Conservation (phyloP, 2,888 invertebrate genomes). For the Stenodema calcarata region DNA sequence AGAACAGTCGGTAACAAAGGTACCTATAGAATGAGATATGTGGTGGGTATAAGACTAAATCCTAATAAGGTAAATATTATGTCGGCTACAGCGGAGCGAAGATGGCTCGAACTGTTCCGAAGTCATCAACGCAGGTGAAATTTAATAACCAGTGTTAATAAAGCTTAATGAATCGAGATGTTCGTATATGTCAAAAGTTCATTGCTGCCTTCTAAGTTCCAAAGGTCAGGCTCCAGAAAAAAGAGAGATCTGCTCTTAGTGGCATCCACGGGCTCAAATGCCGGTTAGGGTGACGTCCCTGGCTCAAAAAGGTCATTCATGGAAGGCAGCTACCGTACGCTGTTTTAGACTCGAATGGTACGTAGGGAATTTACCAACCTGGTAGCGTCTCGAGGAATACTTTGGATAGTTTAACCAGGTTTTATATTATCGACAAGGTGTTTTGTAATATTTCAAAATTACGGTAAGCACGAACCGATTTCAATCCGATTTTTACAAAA, state of each 20-base stretch:
- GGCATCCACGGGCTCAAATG: background rate
- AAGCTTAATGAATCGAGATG: conserved; percentile 40
- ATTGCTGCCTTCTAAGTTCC: conserved; percentile 5
- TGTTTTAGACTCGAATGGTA: background rate
- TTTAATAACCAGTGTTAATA: conserved; percentile 26
- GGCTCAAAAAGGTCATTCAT: background rate
- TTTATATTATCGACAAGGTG: too few species aligned
- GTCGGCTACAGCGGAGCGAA: too few species aligned
- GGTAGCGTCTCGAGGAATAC: too few species aligned
- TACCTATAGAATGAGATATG: too few species aligned
- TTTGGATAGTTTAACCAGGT: too few species aligned
- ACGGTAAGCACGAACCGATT: too few species aligned
- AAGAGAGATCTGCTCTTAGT: conserved; percentile 25
- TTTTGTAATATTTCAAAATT: too few species aligned
- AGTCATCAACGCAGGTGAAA: conserved; percentile 8
- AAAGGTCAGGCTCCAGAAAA: conserved; percentile 35
- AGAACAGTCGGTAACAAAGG: too few species aligned
- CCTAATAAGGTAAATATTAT: too few species aligned
- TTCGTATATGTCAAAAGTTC: conserved; percentile 35
- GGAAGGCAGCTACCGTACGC: background rate
- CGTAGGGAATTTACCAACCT: too few species aligned
- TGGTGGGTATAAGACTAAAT: too few species aligned
- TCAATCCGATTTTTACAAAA: too few species aligned
- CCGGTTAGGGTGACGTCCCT: conserved; percentile 12
- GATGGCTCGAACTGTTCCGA: background rate